These are phyloP conservation scores for Proisotoma minuta DNA, from an alignment of 2,888 invertebrate genomes.

Conservation along the genomic window DNA sequence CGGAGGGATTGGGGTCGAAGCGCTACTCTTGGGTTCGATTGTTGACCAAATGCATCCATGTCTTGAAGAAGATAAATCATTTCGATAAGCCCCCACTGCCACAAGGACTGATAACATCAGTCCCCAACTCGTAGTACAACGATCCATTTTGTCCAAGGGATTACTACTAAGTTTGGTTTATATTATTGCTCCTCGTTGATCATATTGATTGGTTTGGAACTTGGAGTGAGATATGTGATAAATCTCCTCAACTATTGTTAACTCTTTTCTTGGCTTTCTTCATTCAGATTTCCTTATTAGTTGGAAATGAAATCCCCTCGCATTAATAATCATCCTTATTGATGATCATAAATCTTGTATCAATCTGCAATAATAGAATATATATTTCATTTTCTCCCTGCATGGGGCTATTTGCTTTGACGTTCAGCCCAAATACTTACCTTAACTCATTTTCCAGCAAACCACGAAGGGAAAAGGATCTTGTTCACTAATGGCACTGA, in stretches of 20 bases:
- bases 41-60: constrained; percentile 43
- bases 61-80: constrained; percentile 39
- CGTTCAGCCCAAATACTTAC: constrained; percentile 18
- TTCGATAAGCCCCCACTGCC: constrained; percentile 44
- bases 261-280: background rate
- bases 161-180: constrained; percentile 11
- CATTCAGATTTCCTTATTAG: no score
- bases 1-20: background rate
- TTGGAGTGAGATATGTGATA: background rate
- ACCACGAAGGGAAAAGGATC: background rate
- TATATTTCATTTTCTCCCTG: constrained; percentile 26
- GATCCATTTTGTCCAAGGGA: constrained; percentile 7
- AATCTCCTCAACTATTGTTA: background rate
- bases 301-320: constrained; percentile 5
- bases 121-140: constrained; percentile 7
- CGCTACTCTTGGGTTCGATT: constrained; percentile 22
- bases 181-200: background rate
- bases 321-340: constrained; percentile 8
- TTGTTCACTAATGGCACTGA: background rate
- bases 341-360: constrained; percentile 39
- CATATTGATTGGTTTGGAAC: background rate
- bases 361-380: constrained; percentile 24
- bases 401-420: constrained; percentile 25
- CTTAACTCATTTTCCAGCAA: constrained; percentile 11
- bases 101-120: constrained; percentile 39